Evolutionary conservation across 2,888 invertebrate genomes (phyloP).

Genomic region (Tanypteryx hageni): DNA sequence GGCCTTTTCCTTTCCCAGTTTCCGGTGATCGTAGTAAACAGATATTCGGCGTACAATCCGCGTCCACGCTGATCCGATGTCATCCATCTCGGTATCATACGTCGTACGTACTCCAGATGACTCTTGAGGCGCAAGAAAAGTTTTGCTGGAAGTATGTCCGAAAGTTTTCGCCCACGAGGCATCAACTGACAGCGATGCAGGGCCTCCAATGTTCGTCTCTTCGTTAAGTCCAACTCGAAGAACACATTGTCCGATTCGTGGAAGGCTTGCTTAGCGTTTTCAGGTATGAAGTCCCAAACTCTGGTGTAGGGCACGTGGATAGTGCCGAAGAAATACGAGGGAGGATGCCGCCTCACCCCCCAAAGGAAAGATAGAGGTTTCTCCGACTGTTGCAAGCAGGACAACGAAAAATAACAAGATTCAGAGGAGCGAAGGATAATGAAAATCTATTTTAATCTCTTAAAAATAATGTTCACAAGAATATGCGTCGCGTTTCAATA

Average conservation of each 20-base stretch:
- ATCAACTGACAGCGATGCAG: conserved; percentile 76
- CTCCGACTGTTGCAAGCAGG: conserved; percentile 54
- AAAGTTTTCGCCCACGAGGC: conserved; percentile 72
- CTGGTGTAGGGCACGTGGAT: conserved; percentile 78
- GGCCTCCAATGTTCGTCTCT: conserved; percentile 75
- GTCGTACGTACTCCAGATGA: conserved; percentile 75
- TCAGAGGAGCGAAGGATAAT: background rate
- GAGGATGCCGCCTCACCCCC: conserved; percentile 70
- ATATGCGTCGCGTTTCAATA: background rate
- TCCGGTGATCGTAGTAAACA: conserved; percentile 76
- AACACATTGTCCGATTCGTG: conserved; percentile 74
- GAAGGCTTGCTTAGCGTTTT: conserved; percentile 77
- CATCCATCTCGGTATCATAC: conserved; percentile 74
- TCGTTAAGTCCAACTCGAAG: conserved; percentile 78
- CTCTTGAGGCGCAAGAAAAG: conserved; percentile 75
- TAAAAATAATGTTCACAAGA: background rate
- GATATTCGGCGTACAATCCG: conserved; percentile 75
- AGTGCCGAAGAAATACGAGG: conserved; percentile 78
- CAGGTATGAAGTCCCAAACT: conserved; percentile 78
- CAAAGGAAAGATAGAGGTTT: conserved; percentile 69
- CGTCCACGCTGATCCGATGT: conserved; percentile 73
- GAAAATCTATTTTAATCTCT: background rate
- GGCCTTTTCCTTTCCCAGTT: conserved; percentile 78
- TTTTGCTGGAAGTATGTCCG: conserved; percentile 74
- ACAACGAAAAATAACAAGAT: background rate